These are phyloP conservation scores for Wasmannia auropunctata DNA, from an alignment of 1,140 invertebrate species.

Conservation along the genomic window DNA sequence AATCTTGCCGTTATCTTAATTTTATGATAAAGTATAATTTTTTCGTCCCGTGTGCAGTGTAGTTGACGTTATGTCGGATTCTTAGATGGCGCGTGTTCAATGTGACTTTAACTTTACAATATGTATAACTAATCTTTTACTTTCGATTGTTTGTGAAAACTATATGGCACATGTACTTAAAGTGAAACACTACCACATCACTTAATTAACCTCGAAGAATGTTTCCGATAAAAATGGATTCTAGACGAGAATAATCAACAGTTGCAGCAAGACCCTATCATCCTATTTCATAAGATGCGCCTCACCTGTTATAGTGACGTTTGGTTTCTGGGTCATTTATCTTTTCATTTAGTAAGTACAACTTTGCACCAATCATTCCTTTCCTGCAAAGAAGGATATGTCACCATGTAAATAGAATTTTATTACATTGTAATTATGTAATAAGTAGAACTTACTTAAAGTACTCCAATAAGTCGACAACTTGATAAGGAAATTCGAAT, in stretches of 20 bases:
- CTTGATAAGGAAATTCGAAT: conserved; percentile 87
- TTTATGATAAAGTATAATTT: background rate
- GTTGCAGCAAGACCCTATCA: background rate
- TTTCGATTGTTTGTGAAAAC: background rate
- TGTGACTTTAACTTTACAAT: background rate
- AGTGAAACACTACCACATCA: too few relatives aligned
- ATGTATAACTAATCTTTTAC: background rate
- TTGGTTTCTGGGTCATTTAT: conserved; percentile 83
- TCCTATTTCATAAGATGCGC: background rate
- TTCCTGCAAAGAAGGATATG: conserved; percentile 82
- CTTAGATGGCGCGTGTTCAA: background rate
- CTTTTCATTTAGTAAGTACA: conserved; percentile 87
- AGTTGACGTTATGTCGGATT: background rate
- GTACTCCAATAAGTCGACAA: conserved; percentile 73
- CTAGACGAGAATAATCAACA: background rate
- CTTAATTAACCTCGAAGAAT: background rate
- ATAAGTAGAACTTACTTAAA: conserved; percentile 76
- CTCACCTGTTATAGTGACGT: conserved; percentile 84
- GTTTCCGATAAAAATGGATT: background rate
- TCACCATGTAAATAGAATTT: background rate
- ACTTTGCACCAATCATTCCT: conserved; percentile 86
- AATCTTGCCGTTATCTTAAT: background rate
- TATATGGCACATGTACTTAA: too few relatives aligned
- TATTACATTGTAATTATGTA: background rate
- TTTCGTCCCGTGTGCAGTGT: background rate